Percentiles rank a stretch among this genome's conserved stretches.
phyloP scores from a whole-genome alignment of 2,113 vertebrate species.

The Fulmarus glacialis region DNA sequence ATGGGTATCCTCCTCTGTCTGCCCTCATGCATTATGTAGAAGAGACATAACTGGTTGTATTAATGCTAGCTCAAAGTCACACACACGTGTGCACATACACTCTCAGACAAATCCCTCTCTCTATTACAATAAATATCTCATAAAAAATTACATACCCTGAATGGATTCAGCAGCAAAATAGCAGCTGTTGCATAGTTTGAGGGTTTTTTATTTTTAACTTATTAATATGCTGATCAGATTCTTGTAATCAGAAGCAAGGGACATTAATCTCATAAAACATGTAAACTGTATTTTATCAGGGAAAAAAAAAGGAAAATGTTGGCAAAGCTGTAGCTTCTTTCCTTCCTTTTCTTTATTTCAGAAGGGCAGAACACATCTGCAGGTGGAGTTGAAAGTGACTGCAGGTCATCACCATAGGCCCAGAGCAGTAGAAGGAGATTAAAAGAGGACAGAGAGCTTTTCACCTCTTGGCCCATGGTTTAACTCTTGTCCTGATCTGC shows the following conservation, averaged over 20 bases:
- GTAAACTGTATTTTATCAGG: constrained; percentile 54
- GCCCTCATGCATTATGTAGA: constrained; percentile 41
- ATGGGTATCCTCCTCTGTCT: neutral
- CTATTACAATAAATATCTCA: constrained; percentile 73
- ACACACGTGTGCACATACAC: neutral
- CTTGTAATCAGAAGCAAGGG: constrained; percentile 71
- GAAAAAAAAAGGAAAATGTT: neutral
- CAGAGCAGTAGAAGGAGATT: neutral
- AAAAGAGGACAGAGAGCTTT: neutral
- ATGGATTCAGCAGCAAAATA: constrained; percentile 71
- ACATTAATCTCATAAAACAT: constrained; percentile 67
- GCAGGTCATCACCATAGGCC: neutral
- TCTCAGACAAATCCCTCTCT: constrained; percentile 30
- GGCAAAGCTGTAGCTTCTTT: constrained; percentile 17
- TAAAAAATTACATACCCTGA: constrained; percentile 70
- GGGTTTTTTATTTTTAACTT: constrained; percentile 47
- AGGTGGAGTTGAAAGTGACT: neutral
- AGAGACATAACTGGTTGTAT: constrained; percentile 48
- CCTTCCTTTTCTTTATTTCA: neutral
- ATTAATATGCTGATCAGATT: constrained; percentile 78
- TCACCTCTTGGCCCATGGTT: neutral
- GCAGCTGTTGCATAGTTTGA: constrained; percentile 70
- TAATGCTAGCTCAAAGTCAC: constrained; percentile 46
- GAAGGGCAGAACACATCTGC: neutral
- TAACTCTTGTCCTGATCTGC: neutral